Conservation (phyloP, 35 echinoderm and acorn worm genomes). For the Chiridota heheva region DNA sequence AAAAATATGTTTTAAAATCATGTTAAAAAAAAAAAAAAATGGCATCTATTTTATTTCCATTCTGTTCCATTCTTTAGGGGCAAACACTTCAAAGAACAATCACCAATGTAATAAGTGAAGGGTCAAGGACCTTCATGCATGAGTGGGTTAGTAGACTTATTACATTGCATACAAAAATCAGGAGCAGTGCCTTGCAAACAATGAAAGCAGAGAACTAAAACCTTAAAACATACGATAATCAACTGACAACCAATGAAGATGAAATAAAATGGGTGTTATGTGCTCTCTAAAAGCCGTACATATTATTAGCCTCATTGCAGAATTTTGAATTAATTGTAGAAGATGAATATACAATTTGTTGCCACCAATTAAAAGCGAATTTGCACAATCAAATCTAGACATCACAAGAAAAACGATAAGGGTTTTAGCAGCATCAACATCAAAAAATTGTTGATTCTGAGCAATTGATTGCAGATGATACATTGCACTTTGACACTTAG, state of each 20-base stretch:
- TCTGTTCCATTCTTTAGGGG: conserved; percentile 21
- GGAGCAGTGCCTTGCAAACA: not conserved
- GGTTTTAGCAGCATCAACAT: not conserved
- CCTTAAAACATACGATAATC: not conserved
- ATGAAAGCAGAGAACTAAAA: not conserved
- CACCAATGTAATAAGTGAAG: not conserved
- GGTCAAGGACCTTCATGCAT: not conserved
- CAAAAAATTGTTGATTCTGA: conserved; percentile 21
- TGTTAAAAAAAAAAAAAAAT: too few species aligned
- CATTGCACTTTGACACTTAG: not conserved
- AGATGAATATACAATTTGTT: not conserved
- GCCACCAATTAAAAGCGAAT: not conserved
- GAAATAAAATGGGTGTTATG: conserved; percentile 1
- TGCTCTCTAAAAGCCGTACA: not conserved
- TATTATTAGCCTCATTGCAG: not conserved
- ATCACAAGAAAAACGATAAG: conserved; percentile 19
- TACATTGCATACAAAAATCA: not conserved
- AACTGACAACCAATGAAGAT: too few species aligned
- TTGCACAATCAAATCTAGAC: conserved; percentile 1
- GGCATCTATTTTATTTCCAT: too few species aligned
- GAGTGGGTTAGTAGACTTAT: not conserved
- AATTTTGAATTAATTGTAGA: not conserved
- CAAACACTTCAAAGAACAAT: conserved; percentile 7
- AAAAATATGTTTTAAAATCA: too few species aligned
- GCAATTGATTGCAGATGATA: conserved; percentile 4